Base-by-base conservation (phyloP, 2,888 invertebrate species). In the Malachius bipustulatus region DNA sequence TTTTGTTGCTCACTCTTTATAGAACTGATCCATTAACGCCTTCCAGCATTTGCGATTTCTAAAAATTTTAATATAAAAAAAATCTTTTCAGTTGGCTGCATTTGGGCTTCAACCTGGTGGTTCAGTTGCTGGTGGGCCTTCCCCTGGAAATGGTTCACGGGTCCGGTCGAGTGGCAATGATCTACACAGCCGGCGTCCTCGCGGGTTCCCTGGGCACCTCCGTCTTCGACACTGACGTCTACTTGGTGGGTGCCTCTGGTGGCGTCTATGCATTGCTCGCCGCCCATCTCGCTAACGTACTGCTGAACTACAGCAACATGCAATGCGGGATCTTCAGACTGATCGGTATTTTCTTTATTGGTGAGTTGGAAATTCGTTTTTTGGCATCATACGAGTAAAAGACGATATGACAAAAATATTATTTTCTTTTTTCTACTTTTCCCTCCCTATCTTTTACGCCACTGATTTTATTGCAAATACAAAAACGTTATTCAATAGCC, bases 111-210 rank as follows among this genome's bases (percentile, higher is more conserved):
- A 96, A 96, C 69, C 74, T 94, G 54, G 75, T 88, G 49, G 88
- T 94, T 36, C 94, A 96, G 66, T 70, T 94, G 45, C 72, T 90
- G 54, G 90, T 94, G 49, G 94, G 94, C 28, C 68, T 93, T 46
- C 91, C 94, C 3, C 66, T 96, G 55, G 96, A 96, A 66, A 87
- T 94, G 88, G 88, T 94, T 30, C 96, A 96, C 64, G 94, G 93
- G 15, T 89, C 89, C 16, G 60, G 78, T 39, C 73, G 94, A 39
- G 87, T 93, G 49, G 84, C 78, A 3, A 75, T 81, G 34, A 84
- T 96, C 41, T 96, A 96, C 67, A 72, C 83, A 64, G 85, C 91
- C 8, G 94, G 94, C 4, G 93, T 96, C 31, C 68, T 91, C 44
- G 93, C 91, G 35, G 87, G 85, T 38, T 76, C 80, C 37, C 59